Evolutionary conservation across 2,797 vertebrate genomes (phyloP), one percentile per base, ranked within the genome.

Genomic region (Spinus olivaceus): DNA sequence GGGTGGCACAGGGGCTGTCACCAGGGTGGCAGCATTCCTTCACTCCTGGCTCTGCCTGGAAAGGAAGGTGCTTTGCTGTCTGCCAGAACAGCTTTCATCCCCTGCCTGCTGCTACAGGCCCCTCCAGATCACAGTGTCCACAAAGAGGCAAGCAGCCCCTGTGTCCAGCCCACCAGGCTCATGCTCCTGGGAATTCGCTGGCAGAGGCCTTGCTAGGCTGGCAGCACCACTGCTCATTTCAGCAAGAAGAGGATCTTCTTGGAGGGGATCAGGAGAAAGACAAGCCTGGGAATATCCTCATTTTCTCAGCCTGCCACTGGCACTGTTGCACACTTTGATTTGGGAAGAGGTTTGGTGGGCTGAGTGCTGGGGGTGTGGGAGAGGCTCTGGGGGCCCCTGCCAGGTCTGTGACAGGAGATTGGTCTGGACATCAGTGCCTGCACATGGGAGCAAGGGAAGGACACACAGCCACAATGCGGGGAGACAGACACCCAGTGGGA

Each of bases 91-190:
- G 56, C 56, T 72, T 64, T 77, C 60, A 69, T 23, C 47, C 88
- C 12, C 16, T 7, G 4, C 47, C 46, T 37, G 49, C 73, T 51
- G 46, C 84, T 64, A 12, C 3, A 0, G 70, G 39, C 7, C 63
- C 63, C 78, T 70, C 37, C 1, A 0, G 35, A 42, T 63, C 21
- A 3, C 27, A 0, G 14, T 14, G 27, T 12, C 57, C 7, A 14
- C 27, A 37, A 81, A 80, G 67, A 30, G 24, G 51, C 8, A 41
- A 87, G 51, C 39, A 47, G 46, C 41, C 59, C 33, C 53, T 65
- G 73, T 39, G 15, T 81, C 70, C 21, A 11, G 21, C 59, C 54
- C 25, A 22, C 51, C 23, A 5, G 8, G 49, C 71, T 73, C 44
- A 7, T 9, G 35, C 17, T 81, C 79, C 70, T 79, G 60, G 65